Evolutionary conservation across 1,140 invertebrate genomes (phyloP).

Genomic region (Leptonema lineaticorne): DNA sequence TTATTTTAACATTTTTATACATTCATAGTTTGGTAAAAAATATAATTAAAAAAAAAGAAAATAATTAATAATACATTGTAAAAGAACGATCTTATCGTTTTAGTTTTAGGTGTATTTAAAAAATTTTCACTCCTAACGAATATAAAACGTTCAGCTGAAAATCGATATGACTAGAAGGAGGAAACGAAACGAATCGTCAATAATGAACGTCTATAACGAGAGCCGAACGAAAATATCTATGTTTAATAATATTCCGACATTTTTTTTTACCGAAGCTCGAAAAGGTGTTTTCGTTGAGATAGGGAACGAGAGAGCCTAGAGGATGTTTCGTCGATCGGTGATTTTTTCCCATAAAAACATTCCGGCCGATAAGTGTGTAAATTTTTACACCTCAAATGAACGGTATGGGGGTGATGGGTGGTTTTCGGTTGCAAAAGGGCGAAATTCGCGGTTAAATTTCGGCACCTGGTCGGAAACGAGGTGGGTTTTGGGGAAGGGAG

Average conservation of each 20-base stretch:
- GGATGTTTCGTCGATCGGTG: background rate
- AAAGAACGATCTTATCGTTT: no score
- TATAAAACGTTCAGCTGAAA: background rate
- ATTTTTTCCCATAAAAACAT: slow-evolving; percentile 16
- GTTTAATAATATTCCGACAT: background rate
- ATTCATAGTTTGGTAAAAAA: no score
- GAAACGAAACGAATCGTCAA: slow-evolving; percentile 31
- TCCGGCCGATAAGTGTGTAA: slow-evolving; percentile 30
- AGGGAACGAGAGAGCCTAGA: background rate
- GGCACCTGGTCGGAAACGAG: no score
- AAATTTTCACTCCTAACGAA: background rate
- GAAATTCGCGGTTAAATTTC: no score
- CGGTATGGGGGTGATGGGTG: no score
- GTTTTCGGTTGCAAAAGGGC: no score
- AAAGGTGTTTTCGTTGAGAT: no score
- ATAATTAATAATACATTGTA: no score
- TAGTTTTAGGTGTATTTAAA: no score
- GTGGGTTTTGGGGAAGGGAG: no score
- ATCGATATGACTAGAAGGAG: slow-evolving; percentile 25
- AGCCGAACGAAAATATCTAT: slow-evolving; percentile 4
- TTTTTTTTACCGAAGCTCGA: background rate
- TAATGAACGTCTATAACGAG: slow-evolving; percentile 20
- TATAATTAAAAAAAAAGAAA: no score
- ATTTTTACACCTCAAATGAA: slow-evolving; percentile 26
- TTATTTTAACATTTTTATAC: no score